Base-by-base conservation (phyloP, 2,113 vertebrate species). In the Guaruba guarouba region DNA sequence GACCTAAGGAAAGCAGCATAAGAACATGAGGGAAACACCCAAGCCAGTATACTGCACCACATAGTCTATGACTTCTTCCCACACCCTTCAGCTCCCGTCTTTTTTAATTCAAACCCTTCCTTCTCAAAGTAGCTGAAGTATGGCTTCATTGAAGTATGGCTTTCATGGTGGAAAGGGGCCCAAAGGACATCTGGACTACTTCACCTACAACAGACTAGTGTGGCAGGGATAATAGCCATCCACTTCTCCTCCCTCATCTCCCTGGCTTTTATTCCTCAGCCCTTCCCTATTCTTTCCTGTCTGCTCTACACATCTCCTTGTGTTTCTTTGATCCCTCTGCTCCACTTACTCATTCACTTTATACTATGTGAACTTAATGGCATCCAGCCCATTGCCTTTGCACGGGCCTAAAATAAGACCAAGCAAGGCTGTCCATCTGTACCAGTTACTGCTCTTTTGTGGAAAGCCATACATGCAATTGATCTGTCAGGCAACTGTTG, bases 401-500 rank as follows among this genome's bases (percentile, higher is more conserved):
- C 83, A 31, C 2, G 43, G 87, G 43, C 66, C 86, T 61, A 17
- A 82, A 92, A 82, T 35, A 22, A 78, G 43, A 3, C 10, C 7
- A 23, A 78, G 77, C 77, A 6, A 49, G 69, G 61, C 83, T 68
- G 68, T 1, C 39, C 85, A 62, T 3, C 29, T 82, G 44, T 73
- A 64, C 13, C 86, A 71, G 69, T 11, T 14, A 29, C 94, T 84
- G 94, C 86, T 92, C 89, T 29, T 86, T 59, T 92, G 93, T 93
- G 91, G 57, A 64, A 69, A 95, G 91, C 83, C 39, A 17, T 77
- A 43, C 71, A 7, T 2, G 57, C 82, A 20, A 88, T 70, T 85
- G 83, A 96, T 84, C 89, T 55, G 51, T 87, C 86, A 92, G 62
- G 44, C 92, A 52, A 24, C 51, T 86, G 77, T 63, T 79, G 92